Conservation (phyloP, 2,888 invertebrate genomes). For the Thymelicus acteon region DNA sequence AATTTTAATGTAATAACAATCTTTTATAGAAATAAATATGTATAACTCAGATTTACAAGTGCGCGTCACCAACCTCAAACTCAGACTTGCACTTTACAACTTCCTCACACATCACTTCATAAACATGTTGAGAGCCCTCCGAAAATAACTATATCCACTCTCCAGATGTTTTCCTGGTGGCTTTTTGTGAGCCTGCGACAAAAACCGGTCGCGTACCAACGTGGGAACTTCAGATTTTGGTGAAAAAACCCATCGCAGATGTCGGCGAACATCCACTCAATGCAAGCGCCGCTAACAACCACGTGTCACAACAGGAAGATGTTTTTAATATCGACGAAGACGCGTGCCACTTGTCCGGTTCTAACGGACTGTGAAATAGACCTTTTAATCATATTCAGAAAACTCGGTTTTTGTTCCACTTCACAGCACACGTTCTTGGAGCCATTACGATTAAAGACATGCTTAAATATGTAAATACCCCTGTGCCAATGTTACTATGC, state of each 20-base stretch:
- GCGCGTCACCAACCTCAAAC: background rate
- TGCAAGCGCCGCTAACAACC: slow-evolving; percentile 50
- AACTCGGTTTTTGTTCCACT: slow-evolving; percentile 42
- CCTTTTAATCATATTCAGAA: slow-evolving; percentile 54
- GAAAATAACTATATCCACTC: slow-evolving; percentile 65
- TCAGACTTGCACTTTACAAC: slow-evolving; percentile 37
- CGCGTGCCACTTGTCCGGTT: slow-evolving; percentile 73
- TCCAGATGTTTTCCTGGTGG: slow-evolving; percentile 74
- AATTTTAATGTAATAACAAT: background rate
- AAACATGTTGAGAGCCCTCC: slow-evolving; percentile 60
- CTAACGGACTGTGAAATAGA: slow-evolving; percentile 72
- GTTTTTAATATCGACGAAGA: slow-evolving; percentile 54
- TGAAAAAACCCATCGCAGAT: slow-evolving; percentile 66
- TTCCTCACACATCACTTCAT: slow-evolving; percentile 63
- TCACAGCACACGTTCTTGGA: slow-evolving; percentile 19
- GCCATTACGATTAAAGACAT: too few relatives aligned
- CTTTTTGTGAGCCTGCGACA: slow-evolving; percentile 57
- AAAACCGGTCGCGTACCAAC: slow-evolving; percentile 71
- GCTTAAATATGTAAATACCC: too few relatives aligned
- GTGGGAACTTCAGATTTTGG: slow-evolving; percentile 68
- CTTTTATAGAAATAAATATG: too few relatives aligned
- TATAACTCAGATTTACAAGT: slow-evolving; percentile 1
- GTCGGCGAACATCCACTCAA: slow-evolving; percentile 59
- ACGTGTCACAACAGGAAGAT: slow-evolving; percentile 78
- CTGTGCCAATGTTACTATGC: too few relatives aligned